These are phyloP conservation scores for Euura lappo DNA, from an alignment of 1,140 invertebrate genomes.

Conservation along the genomic window DNA sequence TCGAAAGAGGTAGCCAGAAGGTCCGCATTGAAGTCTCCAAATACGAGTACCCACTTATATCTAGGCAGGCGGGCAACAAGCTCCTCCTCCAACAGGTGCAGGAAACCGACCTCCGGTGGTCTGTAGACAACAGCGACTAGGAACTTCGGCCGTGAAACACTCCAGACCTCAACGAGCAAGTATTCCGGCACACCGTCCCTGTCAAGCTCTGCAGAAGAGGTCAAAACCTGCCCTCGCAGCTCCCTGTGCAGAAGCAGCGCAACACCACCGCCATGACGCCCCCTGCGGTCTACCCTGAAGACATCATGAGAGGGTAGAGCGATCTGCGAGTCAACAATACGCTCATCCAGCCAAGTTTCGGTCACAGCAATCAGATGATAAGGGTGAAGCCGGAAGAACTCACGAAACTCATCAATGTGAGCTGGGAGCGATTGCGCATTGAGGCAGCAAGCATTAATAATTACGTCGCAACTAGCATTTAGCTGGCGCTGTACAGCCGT, in stretches of 20 bases:
- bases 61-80: neutral
- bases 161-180: neutral
- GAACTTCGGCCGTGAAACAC: neutral
- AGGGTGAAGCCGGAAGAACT: neutral
- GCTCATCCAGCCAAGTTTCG: neutral
- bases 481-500: too few relatives aligned
- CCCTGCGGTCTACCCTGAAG: neutral
- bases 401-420: neutral
- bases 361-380: slow-evolving; percentile 4
- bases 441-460: neutral
- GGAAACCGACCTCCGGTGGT: too few relatives aligned
- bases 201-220: neutral
- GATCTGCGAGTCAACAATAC: neutral
- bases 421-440: neutral
- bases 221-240: neutral
- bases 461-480: neutral
- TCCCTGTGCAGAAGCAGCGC: neutral
- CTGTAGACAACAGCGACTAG: too few relatives aligned
- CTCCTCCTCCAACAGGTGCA: too few relatives aligned
- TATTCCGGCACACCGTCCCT: slow-evolving; percentile 1
- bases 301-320: neutral
- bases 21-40: neutral
- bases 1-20: neutral
- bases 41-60: neutral
- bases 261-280: slow-evolving; percentile 10